These are phyloP conservation scores for Camponotus fellah DNA, from an alignment of 2,888 invertebrate species.

Conservation along the genomic window DNA sequence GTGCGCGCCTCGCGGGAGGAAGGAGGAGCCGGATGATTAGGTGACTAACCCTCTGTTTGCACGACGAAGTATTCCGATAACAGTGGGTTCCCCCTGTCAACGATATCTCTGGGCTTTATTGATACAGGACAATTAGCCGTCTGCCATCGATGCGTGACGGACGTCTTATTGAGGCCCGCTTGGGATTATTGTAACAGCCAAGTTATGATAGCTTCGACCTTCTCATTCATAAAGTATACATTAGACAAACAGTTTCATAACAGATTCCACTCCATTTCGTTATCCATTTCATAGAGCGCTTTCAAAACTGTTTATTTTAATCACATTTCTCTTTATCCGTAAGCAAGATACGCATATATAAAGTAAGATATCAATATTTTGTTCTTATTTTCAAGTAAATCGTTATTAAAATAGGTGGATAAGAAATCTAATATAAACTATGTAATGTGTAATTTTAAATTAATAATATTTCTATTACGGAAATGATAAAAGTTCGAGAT, in stretches of 20 bases:
- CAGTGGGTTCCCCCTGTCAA: slow-evolving; percentile 37
- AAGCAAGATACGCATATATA: neutral
- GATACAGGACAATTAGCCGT: slow-evolving; percentile 59
- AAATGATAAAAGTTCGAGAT: neutral
- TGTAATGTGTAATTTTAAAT: neutral
- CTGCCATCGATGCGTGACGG: slow-evolving; percentile 43
- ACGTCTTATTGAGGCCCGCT: slow-evolving; percentile 37
- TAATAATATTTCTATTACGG: neutral
- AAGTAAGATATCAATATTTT: neutral
- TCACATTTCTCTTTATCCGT: neutral
- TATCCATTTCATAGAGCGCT: slow-evolving; percentile 12
- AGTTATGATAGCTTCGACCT: slow-evolving; percentile 6
- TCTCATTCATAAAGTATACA: slow-evolving; percentile 8
- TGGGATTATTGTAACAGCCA: slow-evolving; percentile 17
- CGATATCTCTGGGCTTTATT: slow-evolving; percentile 34
- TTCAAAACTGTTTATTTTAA: slow-evolving; percentile 14
- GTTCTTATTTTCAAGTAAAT: neutral
- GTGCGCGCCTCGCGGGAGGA: slow-evolving; percentile 55
- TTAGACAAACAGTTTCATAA: neutral
- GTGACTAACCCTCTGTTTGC: slow-evolving; percentile 70
- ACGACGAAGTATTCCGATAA: slow-evolving; percentile 54
- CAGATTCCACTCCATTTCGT: slow-evolving; percentile 15
- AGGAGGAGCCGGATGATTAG: slow-evolving; percentile 65
- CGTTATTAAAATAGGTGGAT: neutral
- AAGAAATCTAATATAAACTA: neutral